Conservation (phyloP, 2,888 invertebrate genomes). For the Parthenolecanium corni region DNA sequence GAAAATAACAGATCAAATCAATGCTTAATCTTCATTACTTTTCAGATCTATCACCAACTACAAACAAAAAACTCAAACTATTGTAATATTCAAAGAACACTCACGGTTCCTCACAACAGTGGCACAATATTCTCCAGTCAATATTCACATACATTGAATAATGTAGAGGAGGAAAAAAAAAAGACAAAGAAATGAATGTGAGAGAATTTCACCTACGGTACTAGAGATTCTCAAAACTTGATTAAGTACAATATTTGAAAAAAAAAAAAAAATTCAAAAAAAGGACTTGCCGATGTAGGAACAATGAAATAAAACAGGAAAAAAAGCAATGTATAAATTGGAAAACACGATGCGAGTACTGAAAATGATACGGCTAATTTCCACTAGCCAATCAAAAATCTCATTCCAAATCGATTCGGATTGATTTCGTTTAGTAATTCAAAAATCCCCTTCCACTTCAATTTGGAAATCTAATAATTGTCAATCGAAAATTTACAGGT, state of each 20-base stretch:
- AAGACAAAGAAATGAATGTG: too few species aligned
- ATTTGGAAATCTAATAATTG: background rate
- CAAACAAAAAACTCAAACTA: too few species aligned
- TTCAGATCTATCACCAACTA: too few species aligned
- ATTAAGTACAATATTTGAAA: background rate
- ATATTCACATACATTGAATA: too few species aligned
- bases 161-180: too few species aligned
- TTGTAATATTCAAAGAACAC: too few species aligned
- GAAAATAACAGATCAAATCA: too few species aligned
- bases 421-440: slow-evolving; percentile 6
- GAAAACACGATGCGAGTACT: slow-evolving; percentile 9
- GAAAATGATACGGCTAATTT: too few species aligned
- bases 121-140: too few species aligned
- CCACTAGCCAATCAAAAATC: background rate
- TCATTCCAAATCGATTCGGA: background rate
- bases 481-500: background rate
- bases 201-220: background rate
- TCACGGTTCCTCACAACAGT: too few species aligned
- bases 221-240: background rate
- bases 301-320: background rate
- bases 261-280: slow-evolving; percentile 5
- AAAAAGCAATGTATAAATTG: slow-evolving; percentile 17
- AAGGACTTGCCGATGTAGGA: background rate
- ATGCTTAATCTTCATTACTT: too few species aligned
- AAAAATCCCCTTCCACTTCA: background rate